Evolutionary conservation across 1,140 invertebrate genomes (phyloP).

Genomic region (Trachymyrmex cornetzi): DNA sequence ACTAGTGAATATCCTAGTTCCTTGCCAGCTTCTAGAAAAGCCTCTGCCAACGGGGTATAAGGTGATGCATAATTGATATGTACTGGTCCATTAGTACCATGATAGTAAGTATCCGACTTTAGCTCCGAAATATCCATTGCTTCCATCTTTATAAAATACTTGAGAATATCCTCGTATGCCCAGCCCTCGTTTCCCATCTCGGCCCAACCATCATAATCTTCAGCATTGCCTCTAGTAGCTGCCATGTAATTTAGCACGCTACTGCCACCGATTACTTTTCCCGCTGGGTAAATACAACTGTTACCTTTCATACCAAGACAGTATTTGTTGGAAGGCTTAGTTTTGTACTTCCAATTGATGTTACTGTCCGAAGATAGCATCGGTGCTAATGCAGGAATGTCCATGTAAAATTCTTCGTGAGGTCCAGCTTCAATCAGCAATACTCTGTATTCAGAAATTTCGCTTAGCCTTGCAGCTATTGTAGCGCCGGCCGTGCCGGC

Average conservation of each 20-base stretch:
- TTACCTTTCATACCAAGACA: neutral
- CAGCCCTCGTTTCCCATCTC: neutral
- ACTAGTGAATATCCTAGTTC: neutral
- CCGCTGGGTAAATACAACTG: neutral
- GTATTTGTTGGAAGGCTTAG: neutral
- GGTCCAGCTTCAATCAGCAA: neutral
- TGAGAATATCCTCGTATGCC: neutral
- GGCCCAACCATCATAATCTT: neutral
- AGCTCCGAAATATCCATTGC: neutral
- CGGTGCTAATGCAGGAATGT: neutral
- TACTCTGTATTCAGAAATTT: neutral
- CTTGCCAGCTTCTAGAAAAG: neutral
- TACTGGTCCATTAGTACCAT: neutral
- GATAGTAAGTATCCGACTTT: neutral
- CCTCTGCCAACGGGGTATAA: neutral
- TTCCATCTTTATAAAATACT: neutral
- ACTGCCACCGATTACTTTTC: neutral
- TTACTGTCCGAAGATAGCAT: neutral
- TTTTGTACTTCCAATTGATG: slow-evolving; percentile 2
- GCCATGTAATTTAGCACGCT: neutral
- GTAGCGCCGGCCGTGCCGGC: slow-evolving; percentile 6
- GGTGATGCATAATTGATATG: neutral
- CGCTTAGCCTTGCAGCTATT: neutral
- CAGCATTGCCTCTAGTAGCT: neutral
- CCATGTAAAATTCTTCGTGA: neutral